Percentiles rank a stretch among this genome's conserved stretches.
Evolutionary conservation across 2,888 invertebrate species (phyloP).

Genomic region (Scotopteryx bipunctaria): DNA sequence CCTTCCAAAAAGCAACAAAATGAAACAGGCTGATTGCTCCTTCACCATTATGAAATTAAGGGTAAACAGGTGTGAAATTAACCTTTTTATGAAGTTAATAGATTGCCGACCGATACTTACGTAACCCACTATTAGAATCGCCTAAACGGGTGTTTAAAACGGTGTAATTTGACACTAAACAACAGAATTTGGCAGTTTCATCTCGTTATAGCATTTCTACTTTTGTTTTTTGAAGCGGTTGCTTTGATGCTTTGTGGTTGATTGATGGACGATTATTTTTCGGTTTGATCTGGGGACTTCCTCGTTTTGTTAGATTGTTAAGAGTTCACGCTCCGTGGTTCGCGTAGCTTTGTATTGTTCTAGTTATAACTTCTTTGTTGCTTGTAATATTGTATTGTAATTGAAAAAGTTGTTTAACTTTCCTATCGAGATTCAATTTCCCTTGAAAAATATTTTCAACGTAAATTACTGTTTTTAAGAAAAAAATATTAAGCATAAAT

Average conservation of each 20-base stretch:
- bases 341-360: constrained; percentile 49
- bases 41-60: constrained; percentile 76
- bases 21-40: constrained; percentile 67
- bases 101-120: constrained; percentile 71
- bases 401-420: no score
- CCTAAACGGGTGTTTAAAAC: constrained; percentile 76
- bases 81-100: constrained; percentile 76
- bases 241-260: constrained; percentile 67
- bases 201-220: constrained; percentile 79
- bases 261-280: constrained; percentile 80
- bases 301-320: constrained; percentile 61
- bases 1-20: constrained; percentile 23
- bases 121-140: constrained; percentile 66
- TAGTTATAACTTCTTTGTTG: constrained; percentile 39
- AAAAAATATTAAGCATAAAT: no score
- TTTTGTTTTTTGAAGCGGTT: constrained; percentile 77
- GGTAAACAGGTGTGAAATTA: constrained; percentile 82
- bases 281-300: constrained; percentile 70
- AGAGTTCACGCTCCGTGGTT: constrained; percentile 53
- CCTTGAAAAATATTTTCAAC: no score
- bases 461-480: no score
- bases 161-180: constrained; percentile 82
- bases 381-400: constrained; percentile 44
- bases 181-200: constrained; percentile 76
- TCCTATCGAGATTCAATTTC: no score